Conservation (phyloP, 2,797 vertebrate species). For the Diceros bicornis region DNA sequence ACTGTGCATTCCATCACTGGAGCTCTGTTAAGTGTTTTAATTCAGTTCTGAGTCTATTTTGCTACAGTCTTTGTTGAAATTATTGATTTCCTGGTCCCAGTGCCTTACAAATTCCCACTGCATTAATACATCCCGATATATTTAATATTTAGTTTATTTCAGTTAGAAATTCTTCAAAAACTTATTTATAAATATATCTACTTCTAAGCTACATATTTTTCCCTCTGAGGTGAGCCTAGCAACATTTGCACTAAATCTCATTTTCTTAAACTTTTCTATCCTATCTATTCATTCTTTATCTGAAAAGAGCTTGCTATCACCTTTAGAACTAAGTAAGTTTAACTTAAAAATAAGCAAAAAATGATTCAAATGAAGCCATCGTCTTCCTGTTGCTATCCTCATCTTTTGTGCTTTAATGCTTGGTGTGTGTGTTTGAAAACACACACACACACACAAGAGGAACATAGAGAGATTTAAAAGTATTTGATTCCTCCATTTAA, state of each 20-base stretch:
- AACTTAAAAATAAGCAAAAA: background rate
- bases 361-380: background rate
- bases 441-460: background rate
- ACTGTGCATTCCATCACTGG: rapidly evolving
- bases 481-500: background rate
- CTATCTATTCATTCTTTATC: background rate
- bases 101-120: background rate
- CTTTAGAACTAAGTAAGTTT: background rate
- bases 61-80: background rate
- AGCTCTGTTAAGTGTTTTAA: background rate
- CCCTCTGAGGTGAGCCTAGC: background rate
- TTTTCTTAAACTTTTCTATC: background rate
- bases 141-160: background rate
- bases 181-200: background rate
- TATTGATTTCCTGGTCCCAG: background rate
- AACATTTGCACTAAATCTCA: background rate
- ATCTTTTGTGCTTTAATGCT: background rate
- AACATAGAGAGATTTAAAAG: background rate
- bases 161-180: background rate
- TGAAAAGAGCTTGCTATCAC: background rate
- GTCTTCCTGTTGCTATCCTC: background rate
- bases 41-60: background rate
- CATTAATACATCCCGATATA: background rate
- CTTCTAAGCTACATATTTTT: background rate
- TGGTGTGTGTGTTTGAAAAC: background rate